Base-by-base conservation (phyloP, 2,888 invertebrate genomes). In the Eristalinus sepulchralis region DNA sequence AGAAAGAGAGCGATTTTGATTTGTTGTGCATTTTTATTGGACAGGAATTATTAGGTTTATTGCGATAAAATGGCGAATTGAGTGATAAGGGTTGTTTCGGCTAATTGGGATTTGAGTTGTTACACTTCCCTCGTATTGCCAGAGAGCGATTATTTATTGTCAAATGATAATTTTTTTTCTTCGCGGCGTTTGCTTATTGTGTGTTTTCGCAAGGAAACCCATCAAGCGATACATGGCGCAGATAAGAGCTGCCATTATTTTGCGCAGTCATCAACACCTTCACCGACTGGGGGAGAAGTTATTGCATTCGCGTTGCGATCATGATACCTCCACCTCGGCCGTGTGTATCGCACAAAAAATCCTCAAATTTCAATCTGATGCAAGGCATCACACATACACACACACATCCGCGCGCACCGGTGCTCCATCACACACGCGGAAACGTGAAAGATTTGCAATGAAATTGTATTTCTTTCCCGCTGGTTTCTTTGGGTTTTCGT, bases 21-120 rank as follows among this genome's bases (percentile, higher is more conserved):
- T 88, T 88, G 84, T 88, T 88, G 88, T 88, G 84, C 77, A 88
- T 84, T 84, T 84, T 84, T 88, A 88, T 88, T 88, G 88, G 84
- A 88, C 84, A 88, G 77, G 78, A 88, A 88, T 88, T 88, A 88
- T 88, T 88, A 88, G 84, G 88, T 84, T 84, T 84, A 88, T 83
- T 87, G 86, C 86, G 86, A 86, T 86, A 86, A 86, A 86, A 86
- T 86, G 86, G 86, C 86, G 86, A 86, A 86, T 86, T 86, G 86
- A 86, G 86, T 83, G 86, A 86, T 83, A 86, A 73, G 83, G 86
- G 86, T 83, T 83, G 86, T 86, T 86, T 79, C 75, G 53, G 75
- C 86, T 86, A 86, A 86, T 86, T 86, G 86, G 86, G 71, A 78
- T 73, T 77, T 73, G 55, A 27, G 47, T 67, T 60, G 27, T 31